Conservation (phyloP, 2,797 vertebrate species). For the Amphiprion clarkii region DNA sequence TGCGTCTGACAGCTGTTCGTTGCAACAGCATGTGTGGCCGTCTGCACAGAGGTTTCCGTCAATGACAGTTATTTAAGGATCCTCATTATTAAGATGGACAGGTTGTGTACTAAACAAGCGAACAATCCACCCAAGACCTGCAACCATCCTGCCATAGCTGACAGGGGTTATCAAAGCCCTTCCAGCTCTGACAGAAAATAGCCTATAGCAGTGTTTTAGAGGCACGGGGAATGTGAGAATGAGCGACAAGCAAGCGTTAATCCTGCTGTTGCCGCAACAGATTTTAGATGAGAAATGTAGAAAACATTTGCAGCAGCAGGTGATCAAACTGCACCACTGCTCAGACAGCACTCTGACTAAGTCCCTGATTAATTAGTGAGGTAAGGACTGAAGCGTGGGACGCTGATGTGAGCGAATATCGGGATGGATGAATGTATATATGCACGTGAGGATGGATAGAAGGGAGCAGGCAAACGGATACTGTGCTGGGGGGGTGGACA, state of each 20-base stretch:
- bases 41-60: slow-evolving; percentile 26
- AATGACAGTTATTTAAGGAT: slow-evolving; percentile 27
- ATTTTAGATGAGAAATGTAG: slow-evolving; percentile 54
- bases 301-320: slow-evolving; percentile 54
- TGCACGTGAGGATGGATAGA: slow-evolving; percentile 42
- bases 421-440: slow-evolving; percentile 44
- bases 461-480: slow-evolving; percentile 15
- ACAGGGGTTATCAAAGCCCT: slow-evolving; percentile 63
- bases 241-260: slow-evolving; percentile 61
- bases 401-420: slow-evolving; percentile 52
- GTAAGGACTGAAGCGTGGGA: slow-evolving; percentile 57
- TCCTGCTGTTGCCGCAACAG: slow-evolving; percentile 59
- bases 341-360: slow-evolving; percentile 55
- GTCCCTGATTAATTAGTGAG: slow-evolving; percentile 71
- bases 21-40: slow-evolving; percentile 30
- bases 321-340: slow-evolving; percentile 63
- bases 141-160: slow-evolving; percentile 25
- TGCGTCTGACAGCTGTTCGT: slow-evolving; percentile 39
- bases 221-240: slow-evolving; percentile 8
- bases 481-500: neutral
- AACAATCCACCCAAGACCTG: slow-evolving; percentile 34
- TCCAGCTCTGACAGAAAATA: slow-evolving; percentile 49
- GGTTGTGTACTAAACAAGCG: slow-evolving; percentile 31
- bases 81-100: slow-evolving; percentile 58
- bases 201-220: slow-evolving; percentile 52